Evolutionary conservation across 2,113 vertebrate species (phyloP).

Genomic region (Puffinus mauretanicus): DNA sequence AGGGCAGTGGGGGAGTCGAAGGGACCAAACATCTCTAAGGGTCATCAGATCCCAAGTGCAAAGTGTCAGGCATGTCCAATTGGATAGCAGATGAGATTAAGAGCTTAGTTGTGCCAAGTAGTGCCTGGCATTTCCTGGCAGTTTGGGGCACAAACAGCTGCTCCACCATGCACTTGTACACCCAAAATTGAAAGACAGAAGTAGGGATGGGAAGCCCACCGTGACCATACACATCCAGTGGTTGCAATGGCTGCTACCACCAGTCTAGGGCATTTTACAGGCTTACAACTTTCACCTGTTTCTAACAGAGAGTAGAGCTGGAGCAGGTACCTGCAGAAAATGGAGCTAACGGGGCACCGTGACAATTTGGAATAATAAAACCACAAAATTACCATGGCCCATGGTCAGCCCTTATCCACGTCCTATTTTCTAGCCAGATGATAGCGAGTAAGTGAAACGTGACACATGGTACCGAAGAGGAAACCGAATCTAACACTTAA

Average conservation of each 20-base stretch:
- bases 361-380: not conserved
- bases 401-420: rapidly evolving
- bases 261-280: not conserved
- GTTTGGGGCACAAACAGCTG: not conserved
- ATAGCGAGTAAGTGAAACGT: not conserved
- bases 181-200: not conserved
- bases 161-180: not conserved
- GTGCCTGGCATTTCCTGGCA: not conserved
- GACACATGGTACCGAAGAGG: not conserved
- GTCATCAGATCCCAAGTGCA: not conserved
- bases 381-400: not conserved
- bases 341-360: not conserved
- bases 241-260: not conserved
- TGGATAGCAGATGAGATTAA: not conserved
- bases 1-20: not conserved
- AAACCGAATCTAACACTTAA: not conserved
- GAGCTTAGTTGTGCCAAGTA: not conserved
- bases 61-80: not conserved
- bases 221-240: rapidly evolving
- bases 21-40: not conserved
- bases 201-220: not conserved
- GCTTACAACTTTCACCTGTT: not conserved
- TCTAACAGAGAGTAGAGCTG: not conserved
- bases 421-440: not conserved
- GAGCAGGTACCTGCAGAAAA: not conserved